These are phyloP conservation scores for Mesochorus sp. DNA, from an alignment of 2,888 invertebrate species.

Conservation along the genomic window DNA sequence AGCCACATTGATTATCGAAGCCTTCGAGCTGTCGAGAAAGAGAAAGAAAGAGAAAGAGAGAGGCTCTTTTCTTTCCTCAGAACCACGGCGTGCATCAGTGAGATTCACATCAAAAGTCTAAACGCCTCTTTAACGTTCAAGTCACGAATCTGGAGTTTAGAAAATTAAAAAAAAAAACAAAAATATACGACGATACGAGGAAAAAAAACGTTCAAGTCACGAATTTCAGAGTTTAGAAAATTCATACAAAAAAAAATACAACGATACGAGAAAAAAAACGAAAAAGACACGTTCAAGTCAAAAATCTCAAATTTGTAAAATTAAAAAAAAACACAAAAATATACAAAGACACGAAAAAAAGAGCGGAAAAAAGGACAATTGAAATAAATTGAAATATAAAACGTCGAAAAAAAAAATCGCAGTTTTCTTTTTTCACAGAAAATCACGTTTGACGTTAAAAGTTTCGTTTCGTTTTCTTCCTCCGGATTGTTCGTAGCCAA, in stretches of 20 bases:
- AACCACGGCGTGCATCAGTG: background rate
- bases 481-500: background rate
- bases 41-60: too few species aligned
- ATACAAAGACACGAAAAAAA: background rate
- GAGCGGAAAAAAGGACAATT: background rate
- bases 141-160: background rate
- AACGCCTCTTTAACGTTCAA: background rate
- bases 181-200: background rate
- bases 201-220: background rate
- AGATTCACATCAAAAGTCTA: background rate
- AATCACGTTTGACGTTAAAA: background rate
- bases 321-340: background rate
- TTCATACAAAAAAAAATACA: background rate
- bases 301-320: too few species aligned
- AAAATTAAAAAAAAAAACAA: background rate
- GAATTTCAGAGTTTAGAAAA: background rate
- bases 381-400: background rate
- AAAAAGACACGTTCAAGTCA: background rate
- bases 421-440: background rate
- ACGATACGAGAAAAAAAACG: background rate
- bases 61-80: conserved; percentile 16
- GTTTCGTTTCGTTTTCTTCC: background rate
- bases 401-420: background rate
- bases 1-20: conserved; percentile 76
- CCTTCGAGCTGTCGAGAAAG: conserved; percentile 57